These are phyloP conservation scores for cattle (Bos taurus) DNA, from an alignment of 2,113 vertebrate genomes.

Conservation along the genomic window DNA sequence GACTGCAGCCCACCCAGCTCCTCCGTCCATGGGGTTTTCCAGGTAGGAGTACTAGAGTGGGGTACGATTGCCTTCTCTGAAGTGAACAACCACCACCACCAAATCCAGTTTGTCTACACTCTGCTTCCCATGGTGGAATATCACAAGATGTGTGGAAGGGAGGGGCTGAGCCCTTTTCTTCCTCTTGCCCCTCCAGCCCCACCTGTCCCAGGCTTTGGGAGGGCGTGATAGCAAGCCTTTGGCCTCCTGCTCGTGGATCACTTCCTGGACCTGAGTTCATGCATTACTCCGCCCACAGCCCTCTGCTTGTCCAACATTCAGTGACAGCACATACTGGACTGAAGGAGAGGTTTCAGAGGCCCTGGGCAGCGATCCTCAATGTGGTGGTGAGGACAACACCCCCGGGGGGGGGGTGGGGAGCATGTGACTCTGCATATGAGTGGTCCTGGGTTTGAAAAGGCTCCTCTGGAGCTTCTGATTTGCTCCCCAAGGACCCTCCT, in stretches of 20 bases:
- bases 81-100: not conserved
- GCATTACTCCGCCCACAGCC: no score
- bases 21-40: no score
- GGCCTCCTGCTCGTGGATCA: not conserved
- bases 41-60: no score
- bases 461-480: not conserved
- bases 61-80: no score
- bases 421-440: not conserved
- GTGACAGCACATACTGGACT: not conserved
- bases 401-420: fast-evolving
- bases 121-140: constrained; percentile 33
- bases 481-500: not conserved
- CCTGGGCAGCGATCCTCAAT: not conserved
- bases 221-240: not conserved
- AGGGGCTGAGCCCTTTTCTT: not conserved
- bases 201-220: not conserved
- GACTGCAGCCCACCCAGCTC: no score
- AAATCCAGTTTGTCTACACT: not conserved
- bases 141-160: constrained; percentile 10
- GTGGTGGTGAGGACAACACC: not conserved
- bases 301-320: not conserved
- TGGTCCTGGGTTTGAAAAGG: not conserved
- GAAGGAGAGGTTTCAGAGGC: not conserved
- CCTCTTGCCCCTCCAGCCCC: not conserved
- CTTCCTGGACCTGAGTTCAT: not conserved